A percentile compares a stretch with the other conserved stretches of the same genome.
Evolutionary conservation across 2,888 invertebrate species (phyloP).

Genomic region (Holacanthella duospinosa): DNA sequence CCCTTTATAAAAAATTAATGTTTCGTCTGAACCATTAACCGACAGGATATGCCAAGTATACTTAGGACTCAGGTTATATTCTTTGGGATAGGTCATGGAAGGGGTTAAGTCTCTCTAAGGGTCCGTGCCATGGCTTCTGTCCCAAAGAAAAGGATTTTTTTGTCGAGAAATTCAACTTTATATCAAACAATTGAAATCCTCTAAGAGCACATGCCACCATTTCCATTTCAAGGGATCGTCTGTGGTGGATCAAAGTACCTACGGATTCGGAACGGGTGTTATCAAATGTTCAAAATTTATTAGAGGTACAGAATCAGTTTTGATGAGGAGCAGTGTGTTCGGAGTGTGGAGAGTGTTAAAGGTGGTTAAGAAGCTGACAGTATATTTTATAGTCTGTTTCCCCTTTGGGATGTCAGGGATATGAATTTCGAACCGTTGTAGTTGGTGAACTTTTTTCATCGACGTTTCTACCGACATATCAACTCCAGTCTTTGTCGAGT

Average conservation of each 20-base stretch:
- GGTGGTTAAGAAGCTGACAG: background rate
- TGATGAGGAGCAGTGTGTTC: background rate
- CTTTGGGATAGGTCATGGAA: background rate
- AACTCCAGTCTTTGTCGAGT: no score
- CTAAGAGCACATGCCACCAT: constrained; percentile 2
- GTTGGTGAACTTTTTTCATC: no score
- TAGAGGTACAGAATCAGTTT: background rate
- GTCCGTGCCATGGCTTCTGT: background rate
- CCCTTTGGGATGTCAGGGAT: background rate
- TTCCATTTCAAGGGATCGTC: background rate
- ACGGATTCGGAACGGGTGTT: background rate
- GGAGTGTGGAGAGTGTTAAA: background rate
- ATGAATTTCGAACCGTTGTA: no score
- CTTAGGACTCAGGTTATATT: background rate
- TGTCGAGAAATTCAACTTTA: constrained; percentile 17
- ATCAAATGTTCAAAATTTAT: background rate
- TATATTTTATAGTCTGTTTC: background rate
- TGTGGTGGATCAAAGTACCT: background rate
- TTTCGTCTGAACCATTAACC: background rate
- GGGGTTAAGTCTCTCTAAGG: background rate
- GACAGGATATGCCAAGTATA: background rate
- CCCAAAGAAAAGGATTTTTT: background rate
- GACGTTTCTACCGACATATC: no score
- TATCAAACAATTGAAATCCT: constrained; percentile 32
- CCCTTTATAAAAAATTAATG: constrained; percentile 2